These are phyloP conservation scores for Perognathus longimembris DNA, from an alignment of 2,113 vertebrate species.

Conservation along the genomic window DNA sequence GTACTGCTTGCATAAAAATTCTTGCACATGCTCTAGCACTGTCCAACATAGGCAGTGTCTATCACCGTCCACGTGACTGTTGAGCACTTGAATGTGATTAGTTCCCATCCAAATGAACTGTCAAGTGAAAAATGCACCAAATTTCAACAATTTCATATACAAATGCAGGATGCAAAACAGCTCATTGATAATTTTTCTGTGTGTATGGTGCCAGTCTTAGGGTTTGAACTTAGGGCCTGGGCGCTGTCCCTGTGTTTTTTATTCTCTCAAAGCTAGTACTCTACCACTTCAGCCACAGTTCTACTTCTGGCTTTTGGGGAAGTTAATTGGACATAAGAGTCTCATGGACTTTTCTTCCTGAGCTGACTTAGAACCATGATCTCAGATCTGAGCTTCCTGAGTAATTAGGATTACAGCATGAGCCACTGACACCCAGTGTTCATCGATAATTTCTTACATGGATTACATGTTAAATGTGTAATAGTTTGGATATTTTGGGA, in stretches of 20 bases:
- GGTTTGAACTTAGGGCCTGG: neutral
- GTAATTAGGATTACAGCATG: too few relatives aligned
- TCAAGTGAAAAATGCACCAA: neutral
- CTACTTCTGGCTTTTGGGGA: too few relatives aligned
- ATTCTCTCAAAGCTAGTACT: too few relatives aligned
- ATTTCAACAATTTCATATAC: neutral
- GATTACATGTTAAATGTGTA: neutral
- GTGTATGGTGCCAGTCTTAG: too few relatives aligned
- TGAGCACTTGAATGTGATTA: neutral
- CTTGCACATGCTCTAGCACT: neutral
- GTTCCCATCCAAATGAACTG: neutral
- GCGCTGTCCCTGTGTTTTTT: too few relatives aligned
- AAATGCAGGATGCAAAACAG: neutral
- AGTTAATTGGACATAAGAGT: too few relatives aligned
- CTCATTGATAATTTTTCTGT: neutral
- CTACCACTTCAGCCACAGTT: too few relatives aligned
- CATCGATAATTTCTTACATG: neutral
- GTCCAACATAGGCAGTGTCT: neutral
- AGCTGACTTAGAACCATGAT: too few relatives aligned
- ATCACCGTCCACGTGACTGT: neutral
- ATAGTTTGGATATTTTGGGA: neutral
- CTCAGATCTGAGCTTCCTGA: too few relatives aligned
- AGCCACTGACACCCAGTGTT: too few relatives aligned
- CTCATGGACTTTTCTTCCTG: too few relatives aligned
- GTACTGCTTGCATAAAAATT: neutral